Evolutionary conservation across 2,888 invertebrate species (phyloP).

Genomic region (Orchesellides sinensis): DNA sequence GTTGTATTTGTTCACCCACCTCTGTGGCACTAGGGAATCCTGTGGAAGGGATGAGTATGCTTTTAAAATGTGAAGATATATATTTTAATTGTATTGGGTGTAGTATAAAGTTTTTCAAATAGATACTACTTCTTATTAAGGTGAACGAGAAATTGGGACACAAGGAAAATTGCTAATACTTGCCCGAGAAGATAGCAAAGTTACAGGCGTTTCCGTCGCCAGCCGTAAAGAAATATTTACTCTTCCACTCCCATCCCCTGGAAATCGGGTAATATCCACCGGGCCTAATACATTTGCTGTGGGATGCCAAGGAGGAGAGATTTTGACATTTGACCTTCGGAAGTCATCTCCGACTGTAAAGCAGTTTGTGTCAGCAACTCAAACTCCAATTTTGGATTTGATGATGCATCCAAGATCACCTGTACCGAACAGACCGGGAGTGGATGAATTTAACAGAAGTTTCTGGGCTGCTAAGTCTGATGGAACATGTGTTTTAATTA

Average conservation of each 20-base stretch:
- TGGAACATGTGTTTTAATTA: conserved; percentile 69
- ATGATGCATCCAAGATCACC: conserved; percentile 71
- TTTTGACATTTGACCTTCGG: conserved; percentile 66
- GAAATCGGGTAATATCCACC: conserved; percentile 80
- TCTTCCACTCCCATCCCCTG: conserved; percentile 78
- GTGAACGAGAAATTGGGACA: conserved; percentile 81
- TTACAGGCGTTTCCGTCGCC: conserved; percentile 80
- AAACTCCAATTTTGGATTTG: conserved; percentile 70
- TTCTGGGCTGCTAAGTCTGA: conserved; percentile 73
- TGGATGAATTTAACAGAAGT: conserved; percentile 64
- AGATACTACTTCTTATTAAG: conserved; percentile 72
- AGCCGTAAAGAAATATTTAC: conserved; percentile 79
- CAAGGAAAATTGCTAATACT: conserved; percentile 81
- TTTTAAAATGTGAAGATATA: conserved; percentile 17
- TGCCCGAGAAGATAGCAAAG: conserved; percentile 82
- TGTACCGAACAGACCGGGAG: conserved; percentile 63
- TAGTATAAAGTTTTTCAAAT: not conserved
- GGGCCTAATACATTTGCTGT: conserved; percentile 78
- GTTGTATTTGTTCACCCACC: conserved; percentile 75
- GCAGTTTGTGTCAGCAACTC: conserved; percentile 63
- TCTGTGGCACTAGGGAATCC: conserved; percentile 51
- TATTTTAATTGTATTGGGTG: not conserved
- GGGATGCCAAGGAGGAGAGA: conserved; percentile 81
- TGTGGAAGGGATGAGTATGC: conserved; percentile 43
- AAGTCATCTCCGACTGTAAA: conserved; percentile 52